These are phyloP conservation scores for Cerastis rubricosa DNA, from an alignment of 2,888 invertebrate species.

Conservation along the genomic window DNA sequence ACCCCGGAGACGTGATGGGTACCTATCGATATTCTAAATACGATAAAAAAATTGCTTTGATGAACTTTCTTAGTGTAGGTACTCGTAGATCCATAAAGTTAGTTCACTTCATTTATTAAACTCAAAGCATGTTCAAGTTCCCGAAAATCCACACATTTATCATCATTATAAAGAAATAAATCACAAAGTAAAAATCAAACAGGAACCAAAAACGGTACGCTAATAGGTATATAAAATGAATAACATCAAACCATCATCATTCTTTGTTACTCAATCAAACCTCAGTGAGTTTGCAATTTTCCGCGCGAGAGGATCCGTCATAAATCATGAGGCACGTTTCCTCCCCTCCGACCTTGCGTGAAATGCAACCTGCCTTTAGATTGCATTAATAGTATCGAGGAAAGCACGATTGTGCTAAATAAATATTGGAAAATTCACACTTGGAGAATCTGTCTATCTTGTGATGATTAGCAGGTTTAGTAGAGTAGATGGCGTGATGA, in stretches of 20 bases:
- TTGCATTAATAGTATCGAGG: conserved; percentile 10
- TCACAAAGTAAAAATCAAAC: conserved; percentile 17
- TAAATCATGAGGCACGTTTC: conserved; percentile 51
- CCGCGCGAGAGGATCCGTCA: conserved; percentile 43
- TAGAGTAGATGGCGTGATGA: neutral
- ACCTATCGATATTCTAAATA: neutral
- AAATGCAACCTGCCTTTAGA: conserved; percentile 27
- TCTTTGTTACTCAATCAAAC: conserved; percentile 54
- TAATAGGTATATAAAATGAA: conserved; percentile 36
- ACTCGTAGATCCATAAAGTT: neutral
- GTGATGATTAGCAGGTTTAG: neutral
- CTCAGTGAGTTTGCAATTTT: conserved; percentile 47
- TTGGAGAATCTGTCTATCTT: neutral
- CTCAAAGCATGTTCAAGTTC: conserved; percentile 11
- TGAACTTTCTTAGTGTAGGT: neutral
- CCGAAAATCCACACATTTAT: conserved; percentile 9
- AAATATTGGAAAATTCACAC: neutral
- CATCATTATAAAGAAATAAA: conserved; percentile 32
- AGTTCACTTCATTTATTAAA: neutral
- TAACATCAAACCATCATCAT: conserved; percentile 12
- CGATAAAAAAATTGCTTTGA: neutral
- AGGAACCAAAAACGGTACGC: conserved; percentile 12
- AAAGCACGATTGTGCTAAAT: neutral
- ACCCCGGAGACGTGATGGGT: neutral
- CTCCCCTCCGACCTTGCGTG: conserved; percentile 19